Percentiles rank a stretch among this genome's conserved stretches.
These are phyloP conservation scores for Perognathus longimembris DNA, from an alignment of 2,113 vertebrate species.

Conservation along the genomic window DNA sequence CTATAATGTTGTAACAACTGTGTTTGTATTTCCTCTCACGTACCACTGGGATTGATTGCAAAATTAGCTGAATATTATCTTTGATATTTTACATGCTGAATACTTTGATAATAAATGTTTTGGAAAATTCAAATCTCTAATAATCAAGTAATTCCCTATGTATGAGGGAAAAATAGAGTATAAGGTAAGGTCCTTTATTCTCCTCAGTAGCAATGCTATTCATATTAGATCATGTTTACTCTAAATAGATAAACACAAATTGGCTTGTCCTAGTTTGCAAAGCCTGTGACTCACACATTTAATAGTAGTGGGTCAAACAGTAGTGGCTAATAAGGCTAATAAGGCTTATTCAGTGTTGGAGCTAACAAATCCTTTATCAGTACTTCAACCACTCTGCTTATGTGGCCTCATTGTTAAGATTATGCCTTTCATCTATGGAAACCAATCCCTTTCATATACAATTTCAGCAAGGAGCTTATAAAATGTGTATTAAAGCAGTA, in stretches of 20 bases:
- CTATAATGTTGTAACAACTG: background rate
- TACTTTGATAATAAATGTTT: slow-evolving; percentile 53
- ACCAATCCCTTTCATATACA: slow-evolving; percentile 90
- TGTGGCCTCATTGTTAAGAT: slow-evolving; percentile 89
- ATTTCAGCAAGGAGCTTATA: slow-evolving; percentile 90
- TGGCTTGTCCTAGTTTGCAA: slow-evolving; percentile 53
- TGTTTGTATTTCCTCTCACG: background rate
- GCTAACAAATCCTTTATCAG: slow-evolving; percentile 89
- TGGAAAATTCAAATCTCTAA: slow-evolving; percentile 37
- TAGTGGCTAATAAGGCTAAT: slow-evolving; percentile 86
- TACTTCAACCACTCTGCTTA: slow-evolving; percentile 88
- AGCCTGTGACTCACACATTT: slow-evolving; percentile 68
- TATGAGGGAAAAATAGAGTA: slow-evolving; percentile 39
- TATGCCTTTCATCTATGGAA: slow-evolving; percentile 89
- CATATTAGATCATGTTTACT: slow-evolving; percentile 69
- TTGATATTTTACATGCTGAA: slow-evolving; percentile 69
- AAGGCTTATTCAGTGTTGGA: slow-evolving; percentile 86
- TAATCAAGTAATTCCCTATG: slow-evolving; percentile 37
- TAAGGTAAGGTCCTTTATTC: slow-evolving; percentile 28
- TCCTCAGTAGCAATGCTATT: slow-evolving; percentile 61
- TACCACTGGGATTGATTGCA: background rate
- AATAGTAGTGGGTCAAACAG: slow-evolving; percentile 84
- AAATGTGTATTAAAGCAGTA: slow-evolving; percentile 91
- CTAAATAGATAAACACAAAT: slow-evolving; percentile 53
- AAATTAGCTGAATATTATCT: slow-evolving; percentile 63